Conservation (phyloP, 2,113 vertebrate species). For the Hystrix brachyura region DNA sequence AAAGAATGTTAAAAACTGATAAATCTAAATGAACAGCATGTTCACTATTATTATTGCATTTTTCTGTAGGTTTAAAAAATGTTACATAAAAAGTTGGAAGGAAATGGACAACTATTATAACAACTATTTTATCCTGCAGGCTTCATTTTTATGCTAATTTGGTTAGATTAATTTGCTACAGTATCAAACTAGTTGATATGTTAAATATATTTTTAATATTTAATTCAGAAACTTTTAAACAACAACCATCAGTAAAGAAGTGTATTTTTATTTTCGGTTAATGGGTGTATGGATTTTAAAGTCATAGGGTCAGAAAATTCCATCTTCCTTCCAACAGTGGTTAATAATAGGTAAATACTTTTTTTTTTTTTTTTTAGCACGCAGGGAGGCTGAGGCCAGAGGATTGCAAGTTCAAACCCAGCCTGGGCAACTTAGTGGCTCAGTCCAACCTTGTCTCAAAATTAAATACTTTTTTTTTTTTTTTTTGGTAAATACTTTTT, state of each 20-base stretch:
- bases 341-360: background rate
- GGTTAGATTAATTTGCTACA: conserved; percentile 41
- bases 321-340: background rate
- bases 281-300: conserved; percentile 38
- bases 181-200: background rate
- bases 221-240: conserved; percentile 46
- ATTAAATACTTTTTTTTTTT: background rate
- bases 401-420: too few species aligned
- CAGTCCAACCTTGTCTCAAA: too few species aligned
- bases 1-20: background rate
- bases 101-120: background rate
- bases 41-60: background rate
- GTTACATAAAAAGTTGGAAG: background rate
- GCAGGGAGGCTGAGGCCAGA: too few species aligned
- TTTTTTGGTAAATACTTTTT: background rate
- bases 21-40: conserved; percentile 20
- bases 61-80: conserved; percentile 1
- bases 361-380: too few species aligned
- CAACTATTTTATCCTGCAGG: background rate
- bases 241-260: background rate
- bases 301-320: conserved; percentile 24
- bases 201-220: conserved; percentile 62
- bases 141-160: conserved; percentile 17
- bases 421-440: too few species aligned
- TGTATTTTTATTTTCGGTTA: conserved; percentile 41